Conservation (phyloP, 2,797 vertebrate genomes). For the Alectoris magna region DNA sequence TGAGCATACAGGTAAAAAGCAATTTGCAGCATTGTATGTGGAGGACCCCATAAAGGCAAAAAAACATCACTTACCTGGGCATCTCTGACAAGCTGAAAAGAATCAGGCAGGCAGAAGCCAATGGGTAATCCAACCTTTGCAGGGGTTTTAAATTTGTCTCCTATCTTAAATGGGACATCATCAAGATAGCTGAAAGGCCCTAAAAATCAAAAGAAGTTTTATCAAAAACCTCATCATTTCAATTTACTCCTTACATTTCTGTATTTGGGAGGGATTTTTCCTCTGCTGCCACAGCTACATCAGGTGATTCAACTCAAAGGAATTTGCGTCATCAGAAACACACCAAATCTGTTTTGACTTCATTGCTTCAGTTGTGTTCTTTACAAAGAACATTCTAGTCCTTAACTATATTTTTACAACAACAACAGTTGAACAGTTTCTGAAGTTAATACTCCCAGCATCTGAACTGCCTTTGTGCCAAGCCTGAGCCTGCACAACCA, state of each 20-base stretch:
- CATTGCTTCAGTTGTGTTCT: neutral
- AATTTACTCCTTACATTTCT: neutral
- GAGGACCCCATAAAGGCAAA: neutral
- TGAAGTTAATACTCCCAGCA: neutral
- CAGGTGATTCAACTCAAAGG: neutral
- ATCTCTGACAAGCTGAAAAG: conserved; percentile 83
- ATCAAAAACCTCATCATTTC: neutral
- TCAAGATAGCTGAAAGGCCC: conserved; percentile 97
- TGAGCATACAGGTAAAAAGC: neutral
- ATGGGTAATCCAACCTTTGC: conserved; percentile 95
- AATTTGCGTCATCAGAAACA: neutral
- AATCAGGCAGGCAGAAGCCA: conserved; percentile 91
- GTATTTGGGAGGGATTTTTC: neutral
- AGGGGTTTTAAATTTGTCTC: conserved; percentile 94
- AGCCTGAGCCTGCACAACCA: neutral
- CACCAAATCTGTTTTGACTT: neutral
- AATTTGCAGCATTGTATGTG: neutral
- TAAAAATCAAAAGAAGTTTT: conserved; percentile 71
- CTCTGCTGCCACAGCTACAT: neutral
- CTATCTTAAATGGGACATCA: conserved; percentile 98
- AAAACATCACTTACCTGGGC: conserved; percentile 83
- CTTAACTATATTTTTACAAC: neutral
- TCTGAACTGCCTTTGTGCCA: neutral
- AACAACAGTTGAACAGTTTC: neutral
- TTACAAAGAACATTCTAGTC: neutral